Evolutionary conservation across 2,888 invertebrate species (phyloP), one percentile per base, ranked within the genome.

Genomic region (Amblyteles armatorius): DNA sequence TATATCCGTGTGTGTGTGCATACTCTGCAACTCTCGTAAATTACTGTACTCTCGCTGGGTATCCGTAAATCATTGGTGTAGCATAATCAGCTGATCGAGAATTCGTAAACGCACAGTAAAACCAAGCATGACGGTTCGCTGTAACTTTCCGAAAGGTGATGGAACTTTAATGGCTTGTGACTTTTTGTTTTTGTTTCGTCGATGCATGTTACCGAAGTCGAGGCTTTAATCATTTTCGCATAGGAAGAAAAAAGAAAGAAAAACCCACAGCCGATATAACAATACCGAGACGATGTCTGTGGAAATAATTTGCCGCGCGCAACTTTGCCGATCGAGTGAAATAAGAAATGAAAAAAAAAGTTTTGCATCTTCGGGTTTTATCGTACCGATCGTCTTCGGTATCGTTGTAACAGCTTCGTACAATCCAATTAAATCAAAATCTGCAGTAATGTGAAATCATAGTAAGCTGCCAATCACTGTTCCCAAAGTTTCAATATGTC

Each of bases 401-500:
- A 57, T 57, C 26, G 57, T 57, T 26, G 26, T 26, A 57, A 57
- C 11, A 26, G 57, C 26, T 26, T 57, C 26, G 16, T 57, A 13
- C 11, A 22, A 13, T 26, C 11, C 57, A 26, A 57, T 26, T 11
- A 4, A 57, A 26, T 57, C 22, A 5, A 57, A 11, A 11, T 26
- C 26, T 6, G 9, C 44, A 13, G 44, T 48, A 48, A 48, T 16
- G 40, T 48, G 44, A 48, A 4, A 26, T 57, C 57, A 57, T 26
- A 57, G 22, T 57, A 57, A 57, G 57, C 57, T 57, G 57, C 57
- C 22, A 57, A 57, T 57, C 57, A 26, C 57, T 57, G 57, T 22
- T 22, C 57, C 57, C 57, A 26, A 13, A 26, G 13, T 57, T 57
- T 57, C 57, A 26, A 26, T 22, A 22, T 0, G 13, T 57, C 57